Conservation (phyloP, 2,113 vertebrate genomes). For the Trichechus manatus region DNA sequence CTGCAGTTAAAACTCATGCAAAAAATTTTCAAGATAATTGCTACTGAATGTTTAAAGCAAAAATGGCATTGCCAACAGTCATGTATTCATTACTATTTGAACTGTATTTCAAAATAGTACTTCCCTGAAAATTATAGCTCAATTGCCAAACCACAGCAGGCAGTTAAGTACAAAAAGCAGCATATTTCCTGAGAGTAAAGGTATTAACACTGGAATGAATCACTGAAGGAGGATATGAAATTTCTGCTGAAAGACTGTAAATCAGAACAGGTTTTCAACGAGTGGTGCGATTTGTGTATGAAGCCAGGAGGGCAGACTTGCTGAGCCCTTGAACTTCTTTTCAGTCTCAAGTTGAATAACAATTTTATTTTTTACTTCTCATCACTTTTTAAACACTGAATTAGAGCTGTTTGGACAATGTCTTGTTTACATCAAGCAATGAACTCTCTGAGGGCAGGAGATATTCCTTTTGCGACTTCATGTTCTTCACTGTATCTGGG, state of each 20-base stretch:
- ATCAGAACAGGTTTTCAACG: background rate
- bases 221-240: background rate
- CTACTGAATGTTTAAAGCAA: conserved; percentile 36
- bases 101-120: conserved; percentile 12
- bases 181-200: background rate
- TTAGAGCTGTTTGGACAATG: background rate
- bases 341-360: background rate
- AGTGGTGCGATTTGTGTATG: background rate
- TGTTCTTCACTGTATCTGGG: background rate
- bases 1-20: background rate
- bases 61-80: background rate
- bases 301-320: background rate
- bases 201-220: background rate
- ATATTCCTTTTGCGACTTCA: background rate
- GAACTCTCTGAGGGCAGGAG: background rate
- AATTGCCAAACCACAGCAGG: background rate
- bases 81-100: conserved; percentile 12
- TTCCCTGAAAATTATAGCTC: background rate
- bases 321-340: background rate
- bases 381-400: background rate
- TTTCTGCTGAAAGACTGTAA: background rate
- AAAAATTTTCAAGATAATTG: conserved; percentile 23
- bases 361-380: background rate
- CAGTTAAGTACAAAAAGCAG: background rate
- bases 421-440: background rate